Base-by-base conservation (phyloP, 1,140 invertebrate species). In the Lysiphlebus fabarum region DNA sequence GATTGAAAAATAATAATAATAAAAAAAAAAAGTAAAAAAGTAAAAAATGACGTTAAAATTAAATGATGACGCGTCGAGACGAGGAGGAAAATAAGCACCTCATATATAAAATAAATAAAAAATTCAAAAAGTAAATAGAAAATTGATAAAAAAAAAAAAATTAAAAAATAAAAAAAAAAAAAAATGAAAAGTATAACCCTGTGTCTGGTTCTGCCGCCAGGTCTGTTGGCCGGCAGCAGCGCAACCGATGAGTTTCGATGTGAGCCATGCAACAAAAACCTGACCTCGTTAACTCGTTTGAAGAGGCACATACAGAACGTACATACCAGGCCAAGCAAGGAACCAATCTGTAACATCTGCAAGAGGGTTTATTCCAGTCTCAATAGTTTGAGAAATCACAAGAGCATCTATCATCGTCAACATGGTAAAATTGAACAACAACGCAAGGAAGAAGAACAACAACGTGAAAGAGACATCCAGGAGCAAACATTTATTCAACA, bases 261-360 rank as follows among this genome's bases (percentile, higher is more conserved):
- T 82, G 88, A 90, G 83, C 89, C 89, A 71, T 91, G 89, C 88
- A 91, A 91, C 86, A 91, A 91, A 85, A 90, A 87, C 79, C 82
- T 90, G 69, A 90, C 88, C 71, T 90, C 89, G 64, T 82, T 90
- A 77, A 90, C 89, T 69, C 86, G 89, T 70, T 85, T 91, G 77
- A 90, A 89, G 83, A 86, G 89, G 65, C 90, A 91, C 81, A 90
- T 91, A 81, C 89, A 91, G 83, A 91, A 91, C 82, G 89, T 91
- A 70, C 89, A 91, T 81, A 90, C 90, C 84, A 83, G 88, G 69
- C 90, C 90, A 65, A 90, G 88, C 74, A 86, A 89, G 81, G 89
- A 90, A 81, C 89, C 88, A 65, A 88, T 90, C 71, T 92, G 90
- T 85, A 91, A 90, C 82, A 90, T 91, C 79, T 92, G 90, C 83